phyloP scores from a whole-genome alignment of 2,797 vertebrate genomes.

The Buceros bicornis region DNA sequence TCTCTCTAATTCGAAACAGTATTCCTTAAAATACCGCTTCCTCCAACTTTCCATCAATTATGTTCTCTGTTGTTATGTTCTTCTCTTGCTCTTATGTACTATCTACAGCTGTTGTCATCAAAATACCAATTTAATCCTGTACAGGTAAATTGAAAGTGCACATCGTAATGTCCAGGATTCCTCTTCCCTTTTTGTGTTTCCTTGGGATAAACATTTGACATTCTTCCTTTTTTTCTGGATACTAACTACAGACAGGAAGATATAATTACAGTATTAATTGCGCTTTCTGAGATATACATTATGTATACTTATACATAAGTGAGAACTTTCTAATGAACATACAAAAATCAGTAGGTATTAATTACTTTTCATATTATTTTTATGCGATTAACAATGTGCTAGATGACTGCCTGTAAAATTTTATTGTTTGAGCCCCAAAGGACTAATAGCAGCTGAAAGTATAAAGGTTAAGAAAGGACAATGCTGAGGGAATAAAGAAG shows the following conservation, averaged over 20 bases:
- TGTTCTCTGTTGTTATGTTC: background rate
- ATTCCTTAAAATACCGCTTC: background rate
- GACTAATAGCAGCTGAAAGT: background rate
- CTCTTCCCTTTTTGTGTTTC: background rate
- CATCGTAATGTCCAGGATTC: background rate
- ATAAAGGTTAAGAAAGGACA: background rate
- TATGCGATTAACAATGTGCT: background rate
- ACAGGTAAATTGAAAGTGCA: background rate
- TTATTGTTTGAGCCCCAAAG: background rate
- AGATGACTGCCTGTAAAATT: background rate
- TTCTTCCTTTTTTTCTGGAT: background rate
- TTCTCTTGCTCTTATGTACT: background rate
- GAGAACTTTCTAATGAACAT: background rate
- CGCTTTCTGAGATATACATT: background rate
- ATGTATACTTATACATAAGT: too few relatives aligned
- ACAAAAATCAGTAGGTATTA: background rate
- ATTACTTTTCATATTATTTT: background rate
- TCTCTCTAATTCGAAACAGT: background rate
- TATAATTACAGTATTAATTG: background rate
- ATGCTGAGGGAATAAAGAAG: background rate
- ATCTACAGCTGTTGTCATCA: background rate
- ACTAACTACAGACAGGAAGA: background rate
- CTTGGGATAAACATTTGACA: background rate
- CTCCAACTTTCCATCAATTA: background rate
- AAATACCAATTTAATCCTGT: background rate